phyloP scores from a whole-genome alignment of 2,888 invertebrate species.

The Hesperia comma region DNA sequence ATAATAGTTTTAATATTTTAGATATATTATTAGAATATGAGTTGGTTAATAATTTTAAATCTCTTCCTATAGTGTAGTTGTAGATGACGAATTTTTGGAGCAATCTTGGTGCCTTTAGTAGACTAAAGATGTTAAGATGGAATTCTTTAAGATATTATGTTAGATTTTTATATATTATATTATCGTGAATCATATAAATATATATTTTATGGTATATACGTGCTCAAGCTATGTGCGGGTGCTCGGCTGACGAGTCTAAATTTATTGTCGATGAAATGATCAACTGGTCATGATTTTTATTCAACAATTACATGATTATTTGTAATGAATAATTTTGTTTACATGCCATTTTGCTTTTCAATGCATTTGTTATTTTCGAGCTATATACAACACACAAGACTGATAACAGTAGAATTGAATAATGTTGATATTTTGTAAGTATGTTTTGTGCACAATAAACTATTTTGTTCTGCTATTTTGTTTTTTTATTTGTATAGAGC shows the following conservation, averaged over 20 bases:
- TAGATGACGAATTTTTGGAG: constrained; percentile 33
- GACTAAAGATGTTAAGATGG: constrained; percentile 9
- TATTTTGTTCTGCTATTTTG: constrained; percentile 69
- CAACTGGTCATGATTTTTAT: constrained; percentile 48
- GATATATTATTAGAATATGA: constrained; percentile 15
- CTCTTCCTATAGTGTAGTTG: constrained; percentile 10
- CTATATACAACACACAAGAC: constrained; percentile 83
- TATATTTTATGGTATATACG: constrained; percentile 19
- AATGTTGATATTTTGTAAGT: constrained; percentile 76
- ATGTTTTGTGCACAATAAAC: constrained; percentile 82
- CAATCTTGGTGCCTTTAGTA: constrained; percentile 34
- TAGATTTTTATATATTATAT: constrained; percentile 6
- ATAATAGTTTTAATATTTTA: constrained; percentile 14
- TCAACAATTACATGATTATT: constrained; percentile 44
- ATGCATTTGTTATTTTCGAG: constrained; percentile 78
- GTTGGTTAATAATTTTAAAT: constrained; percentile 5
- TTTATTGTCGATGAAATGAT: constrained; percentile 47
- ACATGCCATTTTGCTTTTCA: constrained; percentile 65
- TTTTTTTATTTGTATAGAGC: constrained; percentile 57
- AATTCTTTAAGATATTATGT: constrained; percentile 10
- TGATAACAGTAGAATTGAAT: constrained; percentile 73
- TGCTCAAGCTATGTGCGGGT: constrained; percentile 65
- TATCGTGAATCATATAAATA: constrained; percentile 10
- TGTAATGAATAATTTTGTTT: constrained; percentile 47
- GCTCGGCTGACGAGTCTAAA: constrained; percentile 56